phyloP scores from a whole-genome alignment of 2,113 vertebrate species.

The Rafetus swinhoei region DNA sequence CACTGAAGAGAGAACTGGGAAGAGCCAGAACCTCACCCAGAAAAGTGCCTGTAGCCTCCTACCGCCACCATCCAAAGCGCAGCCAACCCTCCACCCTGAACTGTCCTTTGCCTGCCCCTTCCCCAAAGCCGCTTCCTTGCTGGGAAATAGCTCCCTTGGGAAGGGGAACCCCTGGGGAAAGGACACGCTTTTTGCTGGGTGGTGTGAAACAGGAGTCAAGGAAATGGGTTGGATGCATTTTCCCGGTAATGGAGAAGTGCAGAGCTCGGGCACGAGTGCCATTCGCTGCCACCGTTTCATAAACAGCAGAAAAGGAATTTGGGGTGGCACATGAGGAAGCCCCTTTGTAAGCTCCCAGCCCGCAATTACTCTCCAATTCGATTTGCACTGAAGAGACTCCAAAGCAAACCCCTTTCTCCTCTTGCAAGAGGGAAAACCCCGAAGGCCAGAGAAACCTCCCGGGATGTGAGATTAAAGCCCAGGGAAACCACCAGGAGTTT shows the following conservation, averaged over 20 bases:
- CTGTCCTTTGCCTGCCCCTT: neutral
- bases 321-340: neutral
- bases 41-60: neutral
- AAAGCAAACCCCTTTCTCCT: neutral
- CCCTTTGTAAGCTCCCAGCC: slow-evolving; percentile 3
- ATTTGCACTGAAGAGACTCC: slow-evolving; percentile 20
- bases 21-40: neutral
- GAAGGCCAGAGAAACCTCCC: neutral
- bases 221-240: neutral
- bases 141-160: neutral
- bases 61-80: neutral
- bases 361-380: neutral
- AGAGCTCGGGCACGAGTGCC: neutral
- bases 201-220: neutral
- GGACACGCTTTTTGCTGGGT: neutral
- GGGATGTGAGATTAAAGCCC: slow-evolving; percentile 25
- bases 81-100: neutral
- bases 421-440: neutral
- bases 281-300: neutral
- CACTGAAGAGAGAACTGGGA: neutral
- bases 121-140: neutral
- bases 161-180: neutral
- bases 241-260: neutral
- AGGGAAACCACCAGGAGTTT: slow-evolving; percentile 15
- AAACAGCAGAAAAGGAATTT: neutral